Evolutionary conservation across 2,888 invertebrate species (phyloP).

Genomic region (Drosophila emarginata): DNA sequence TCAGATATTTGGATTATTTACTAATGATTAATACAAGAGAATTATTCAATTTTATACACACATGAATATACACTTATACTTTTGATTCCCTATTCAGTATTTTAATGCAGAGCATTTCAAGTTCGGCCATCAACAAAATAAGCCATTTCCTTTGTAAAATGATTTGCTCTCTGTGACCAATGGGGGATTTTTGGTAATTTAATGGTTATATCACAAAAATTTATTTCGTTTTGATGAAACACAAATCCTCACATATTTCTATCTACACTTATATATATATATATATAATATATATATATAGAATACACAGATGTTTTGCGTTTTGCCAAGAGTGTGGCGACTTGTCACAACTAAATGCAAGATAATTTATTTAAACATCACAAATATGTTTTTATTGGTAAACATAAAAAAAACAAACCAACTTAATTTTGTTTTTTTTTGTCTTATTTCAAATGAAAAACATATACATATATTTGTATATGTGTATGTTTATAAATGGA

Average conservation of each 20-base stretch:
- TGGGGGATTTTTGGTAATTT: conserved; percentile 6
- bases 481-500: conserved; percentile 54
- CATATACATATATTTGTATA: conserved; percentile 1
- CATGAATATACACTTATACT: no score
- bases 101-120: neutral
- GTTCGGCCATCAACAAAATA: neutral
- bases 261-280: conserved; percentile 6
- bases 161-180: conserved; percentile 32
- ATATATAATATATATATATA: conserved; percentile 10
- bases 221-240: conserved; percentile 6
- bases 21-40: no score
- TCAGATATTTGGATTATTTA: no score
- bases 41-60: no score
- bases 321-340: conserved; percentile 17
- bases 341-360: conserved; percentile 47
- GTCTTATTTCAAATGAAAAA: conserved; percentile 15
- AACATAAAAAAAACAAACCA: conserved; percentile 25
- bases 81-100: neutral
- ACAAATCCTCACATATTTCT: conserved; percentile 12
- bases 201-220: conserved; percentile 35
- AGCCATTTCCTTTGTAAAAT: conserved; percentile 23
- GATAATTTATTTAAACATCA: conserved; percentile 58
- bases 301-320: neutral
- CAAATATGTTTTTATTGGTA: conserved; percentile 48
- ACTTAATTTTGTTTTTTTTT: conserved; percentile 13